These are phyloP conservation scores for Pachyseris speciosa DNA, from an alignment of 64 coral and sea anemone species.

Conservation along the genomic window DNA sequence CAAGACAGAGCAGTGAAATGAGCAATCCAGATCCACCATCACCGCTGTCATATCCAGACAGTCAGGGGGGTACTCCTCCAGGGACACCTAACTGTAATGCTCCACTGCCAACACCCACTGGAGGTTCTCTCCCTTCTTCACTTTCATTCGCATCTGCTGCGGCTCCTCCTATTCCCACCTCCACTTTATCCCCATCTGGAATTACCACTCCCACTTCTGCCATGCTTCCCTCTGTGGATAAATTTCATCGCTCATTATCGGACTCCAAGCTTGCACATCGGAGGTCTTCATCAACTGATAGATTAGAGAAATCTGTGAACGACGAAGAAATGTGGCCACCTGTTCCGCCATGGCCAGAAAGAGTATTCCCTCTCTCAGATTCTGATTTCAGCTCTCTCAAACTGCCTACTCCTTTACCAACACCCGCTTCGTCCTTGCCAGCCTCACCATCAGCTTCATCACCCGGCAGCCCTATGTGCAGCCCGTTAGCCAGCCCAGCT, in stretches of 20 bases:
- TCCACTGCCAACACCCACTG: constrained; percentile 13
- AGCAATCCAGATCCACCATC: constrained; percentile 67
- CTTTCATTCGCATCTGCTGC: not conserved
- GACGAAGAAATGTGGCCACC: constrained; percentile 80
- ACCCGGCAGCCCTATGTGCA: constrained; percentile 90
- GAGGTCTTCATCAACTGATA: constrained; percentile 83
- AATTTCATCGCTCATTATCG: constrained; percentile 71
- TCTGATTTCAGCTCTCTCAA: constrained; percentile 76
- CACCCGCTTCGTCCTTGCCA: constrained; percentile 81
- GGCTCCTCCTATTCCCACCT: not conserved
- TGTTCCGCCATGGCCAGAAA: constrained; percentile 79
- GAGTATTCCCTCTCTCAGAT: constrained; percentile 93
- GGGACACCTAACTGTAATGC: constrained; percentile 54
- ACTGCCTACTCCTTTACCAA: constrained; percentile 85
- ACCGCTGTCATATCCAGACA: constrained; percentile 41
- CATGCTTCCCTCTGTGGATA: constrained; percentile 9
- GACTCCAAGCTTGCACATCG: constrained; percentile 79
- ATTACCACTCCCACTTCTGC: constrained; percentile 13
- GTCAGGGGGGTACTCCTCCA: constrained; percentile 64
- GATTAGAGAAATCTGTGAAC: constrained; percentile 66
- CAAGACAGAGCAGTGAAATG: constrained; percentile 90
- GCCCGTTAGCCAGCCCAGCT: constrained; percentile 85
- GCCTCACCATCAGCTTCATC: constrained; percentile 76
- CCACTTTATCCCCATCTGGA: not conserved
- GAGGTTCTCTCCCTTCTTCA: not conserved